Conservation (phyloP, 2,888 invertebrate genomes). For the Plagodis dolabraria region DNA sequence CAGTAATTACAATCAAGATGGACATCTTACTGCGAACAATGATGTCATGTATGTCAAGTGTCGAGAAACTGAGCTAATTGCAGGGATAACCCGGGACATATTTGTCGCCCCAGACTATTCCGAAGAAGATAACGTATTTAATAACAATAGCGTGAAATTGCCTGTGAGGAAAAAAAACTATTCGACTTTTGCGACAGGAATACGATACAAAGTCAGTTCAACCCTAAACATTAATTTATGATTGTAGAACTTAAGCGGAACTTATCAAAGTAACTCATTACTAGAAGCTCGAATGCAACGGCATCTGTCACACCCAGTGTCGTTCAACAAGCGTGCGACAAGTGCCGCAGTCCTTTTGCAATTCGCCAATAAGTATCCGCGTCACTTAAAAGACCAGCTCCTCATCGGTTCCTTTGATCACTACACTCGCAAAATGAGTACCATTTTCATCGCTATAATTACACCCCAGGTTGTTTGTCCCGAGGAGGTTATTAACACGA, state of each 20-base stretch:
- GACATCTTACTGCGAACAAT: constrained; percentile 17
- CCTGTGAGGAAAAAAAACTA: not conserved
- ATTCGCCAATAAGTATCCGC: constrained; percentile 71
- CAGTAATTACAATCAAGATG: constrained; percentile 35
- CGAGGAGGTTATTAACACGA: constrained; percentile 70
- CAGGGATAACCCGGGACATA: constrained; percentile 47
- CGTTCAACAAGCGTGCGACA: constrained; percentile 43
- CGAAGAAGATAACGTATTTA: constrained; percentile 10
- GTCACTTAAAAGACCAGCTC: constrained; percentile 66
- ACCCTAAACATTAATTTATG: not conserved
- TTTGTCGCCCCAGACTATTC: constrained; percentile 16
- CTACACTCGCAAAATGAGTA: constrained; percentile 62
- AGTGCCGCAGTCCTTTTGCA: constrained; percentile 57
- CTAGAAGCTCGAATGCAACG: constrained; percentile 7
- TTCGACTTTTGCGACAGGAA: not conserved
- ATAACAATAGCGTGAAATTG: constrained; percentile 3
- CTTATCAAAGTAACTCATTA: constrained; percentile 3
- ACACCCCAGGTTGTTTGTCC: constrained; percentile 50
- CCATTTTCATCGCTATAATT: constrained; percentile 70
- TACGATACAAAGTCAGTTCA: not conserved
- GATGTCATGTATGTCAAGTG: constrained; percentile 41
- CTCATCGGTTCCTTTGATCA: constrained; percentile 71
- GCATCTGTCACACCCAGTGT: constrained; percentile 43
- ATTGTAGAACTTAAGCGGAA: constrained; percentile 3
- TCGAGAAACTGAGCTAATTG: constrained; percentile 37